phyloP scores from a whole-genome alignment of 2,113 vertebrate species.

The Pholis gunnellus region DNA sequence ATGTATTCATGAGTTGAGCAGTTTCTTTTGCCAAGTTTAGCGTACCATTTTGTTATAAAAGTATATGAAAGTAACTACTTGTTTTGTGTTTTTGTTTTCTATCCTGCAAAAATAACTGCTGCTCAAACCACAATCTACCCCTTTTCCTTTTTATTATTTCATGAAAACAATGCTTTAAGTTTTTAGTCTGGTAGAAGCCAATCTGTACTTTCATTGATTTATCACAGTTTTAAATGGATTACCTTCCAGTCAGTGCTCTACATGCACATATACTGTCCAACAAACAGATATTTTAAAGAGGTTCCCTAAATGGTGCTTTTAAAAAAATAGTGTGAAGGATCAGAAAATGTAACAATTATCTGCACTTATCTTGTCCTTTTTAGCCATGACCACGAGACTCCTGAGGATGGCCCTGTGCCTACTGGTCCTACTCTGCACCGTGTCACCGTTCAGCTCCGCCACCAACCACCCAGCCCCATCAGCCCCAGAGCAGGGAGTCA shows the following conservation, averaged over 20 bases:
- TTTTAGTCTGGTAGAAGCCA: not conserved
- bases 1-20: not conserved
- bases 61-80: not conserved
- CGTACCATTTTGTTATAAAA: not conserved
- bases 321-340: not conserved
- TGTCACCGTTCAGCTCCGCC: conserved; percentile 60
- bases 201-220: not conserved
- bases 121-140: not conserved
- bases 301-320: not conserved
- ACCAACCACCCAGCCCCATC: conserved; percentile 50
- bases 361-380: conserved; percentile 30
- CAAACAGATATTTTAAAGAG: not conserved
- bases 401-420: conserved; percentile 60
- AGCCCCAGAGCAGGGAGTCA: conserved; percentile 80
- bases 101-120: not conserved
- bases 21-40: not conserved
- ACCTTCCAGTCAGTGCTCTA: not conserved
- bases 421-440: conserved; percentile 70
- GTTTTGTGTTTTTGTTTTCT: not conserved
- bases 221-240: not conserved
- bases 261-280: not conserved
- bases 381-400: conserved; percentile 75
- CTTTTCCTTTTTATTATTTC: conserved; percentile 1
- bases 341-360: not conserved
- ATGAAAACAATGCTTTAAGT: not conserved